Percentiles rank a stretch among this genome's conserved stretches.
These are phyloP conservation scores for Rutilus rutilus DNA, from an alignment of 2,113 vertebrate species.

Conservation along the genomic window DNA sequence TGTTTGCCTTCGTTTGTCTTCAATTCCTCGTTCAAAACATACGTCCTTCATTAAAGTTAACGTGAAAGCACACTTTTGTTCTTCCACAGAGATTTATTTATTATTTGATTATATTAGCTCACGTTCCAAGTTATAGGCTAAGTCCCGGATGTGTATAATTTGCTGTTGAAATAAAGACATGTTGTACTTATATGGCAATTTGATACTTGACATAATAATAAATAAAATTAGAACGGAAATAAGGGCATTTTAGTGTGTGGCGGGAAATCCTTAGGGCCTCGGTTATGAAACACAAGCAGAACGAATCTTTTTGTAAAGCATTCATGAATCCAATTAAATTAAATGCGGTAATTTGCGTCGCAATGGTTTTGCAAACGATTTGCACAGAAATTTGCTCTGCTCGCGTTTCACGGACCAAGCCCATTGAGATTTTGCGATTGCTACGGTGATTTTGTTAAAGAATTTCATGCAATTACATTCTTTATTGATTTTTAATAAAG, in stretches of 20 bases:
- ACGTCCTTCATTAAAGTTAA: slow-evolving; percentile 51
- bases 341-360: neutral
- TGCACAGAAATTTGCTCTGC: neutral
- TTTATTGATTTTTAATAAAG: slow-evolving; percentile 70
- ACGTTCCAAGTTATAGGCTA: neutral
- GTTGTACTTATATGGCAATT: neutral
- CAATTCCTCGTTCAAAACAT: too few relatives aligned
- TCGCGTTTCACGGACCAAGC: neutral
- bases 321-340: slow-evolving; percentile 13
- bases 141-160: neutral
- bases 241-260: neutral
- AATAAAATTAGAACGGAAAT: neutral
- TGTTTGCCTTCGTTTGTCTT: too few relatives aligned
- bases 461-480: slow-evolving; percentile 74
- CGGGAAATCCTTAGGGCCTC: neutral
- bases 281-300: neutral
- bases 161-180: neutral
- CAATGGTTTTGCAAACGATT: slow-evolving; percentile 13
- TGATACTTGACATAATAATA: neutral
- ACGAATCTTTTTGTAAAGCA: slow-evolving; percentile 17
- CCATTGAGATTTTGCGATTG: neutral
- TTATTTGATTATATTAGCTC: neutral
- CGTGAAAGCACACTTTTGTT: neutral
- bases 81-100: neutral
- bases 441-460: slow-evolving; percentile 47